phyloP scores from a whole-genome alignment of 2,888 invertebrate genomes.

The Brenthis ino region DNA sequence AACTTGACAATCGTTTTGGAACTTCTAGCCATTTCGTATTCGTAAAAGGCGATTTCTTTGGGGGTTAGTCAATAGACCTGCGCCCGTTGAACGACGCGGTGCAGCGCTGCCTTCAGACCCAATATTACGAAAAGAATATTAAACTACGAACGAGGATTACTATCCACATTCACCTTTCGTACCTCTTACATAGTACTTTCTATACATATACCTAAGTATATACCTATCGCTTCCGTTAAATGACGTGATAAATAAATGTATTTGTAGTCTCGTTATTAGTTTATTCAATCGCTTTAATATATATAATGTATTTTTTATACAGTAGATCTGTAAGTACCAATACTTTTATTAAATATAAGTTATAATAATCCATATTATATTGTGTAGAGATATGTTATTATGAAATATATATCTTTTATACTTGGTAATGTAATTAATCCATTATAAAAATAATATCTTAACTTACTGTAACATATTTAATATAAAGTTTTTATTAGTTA shows the following conservation, averaged over 20 bases:
- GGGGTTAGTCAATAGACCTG: constrained; percentile 45
- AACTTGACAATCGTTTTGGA: constrained; percentile 36
- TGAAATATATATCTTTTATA: too few relatives aligned
- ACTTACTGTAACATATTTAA: too few relatives aligned
- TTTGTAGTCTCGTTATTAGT: constrained; percentile 29
- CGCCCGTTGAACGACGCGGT: constrained; percentile 40
- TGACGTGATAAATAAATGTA: not conserved
- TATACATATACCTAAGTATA: not conserved
- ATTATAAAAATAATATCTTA: too few relatives aligned
- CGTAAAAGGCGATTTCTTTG: constrained; percentile 47
- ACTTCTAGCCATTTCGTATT: constrained; percentile 44
- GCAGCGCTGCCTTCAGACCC: constrained; percentile 34
- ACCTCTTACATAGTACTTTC: constrained; percentile 2
- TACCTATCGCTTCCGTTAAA: not conserved
- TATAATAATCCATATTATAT: too few relatives aligned
- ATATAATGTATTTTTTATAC: too few relatives aligned
- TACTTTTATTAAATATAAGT: not conserved
- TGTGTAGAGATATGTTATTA: too few relatives aligned
- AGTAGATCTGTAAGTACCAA: too few relatives aligned
- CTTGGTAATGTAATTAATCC: too few relatives aligned
- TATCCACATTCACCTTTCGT: constrained; percentile 22
- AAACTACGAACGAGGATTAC: constrained; percentile 27
- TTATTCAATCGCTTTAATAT: constrained; percentile 21
- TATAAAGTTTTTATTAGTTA: not conserved
- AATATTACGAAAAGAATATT: constrained; percentile 40